Evolutionary conservation across 2,797 vertebrate genomes (phyloP).

Genomic region (Cynodonichthys magdalenae): DNA sequence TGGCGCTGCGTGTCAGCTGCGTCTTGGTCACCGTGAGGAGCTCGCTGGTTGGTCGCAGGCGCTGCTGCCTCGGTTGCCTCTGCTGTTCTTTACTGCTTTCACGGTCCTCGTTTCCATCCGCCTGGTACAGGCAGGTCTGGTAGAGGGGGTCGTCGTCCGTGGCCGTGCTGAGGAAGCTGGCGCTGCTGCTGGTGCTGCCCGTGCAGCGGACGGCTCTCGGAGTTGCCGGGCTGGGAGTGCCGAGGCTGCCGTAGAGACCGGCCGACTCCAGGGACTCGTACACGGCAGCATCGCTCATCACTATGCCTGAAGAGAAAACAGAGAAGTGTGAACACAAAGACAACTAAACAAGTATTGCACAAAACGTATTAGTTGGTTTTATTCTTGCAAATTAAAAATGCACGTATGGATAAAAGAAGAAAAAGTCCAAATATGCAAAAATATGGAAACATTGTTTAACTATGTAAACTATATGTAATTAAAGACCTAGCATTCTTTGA

Average conservation of each 20-base stretch:
- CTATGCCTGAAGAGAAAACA: slow-evolving; percentile 80
- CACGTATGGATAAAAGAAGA: too few relatives aligned
- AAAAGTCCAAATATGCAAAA: too few relatives aligned
- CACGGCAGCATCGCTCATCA: slow-evolving; percentile 90
- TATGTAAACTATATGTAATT: too few relatives aligned
- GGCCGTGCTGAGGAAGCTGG: slow-evolving; percentile 77
- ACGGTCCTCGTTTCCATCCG: slow-evolving; percentile 40
- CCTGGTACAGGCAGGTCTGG: slow-evolving; percentile 88
- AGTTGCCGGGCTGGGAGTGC: slow-evolving; percentile 74
- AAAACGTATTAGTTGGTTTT: too few relatives aligned
- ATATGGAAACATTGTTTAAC: too few relatives aligned
- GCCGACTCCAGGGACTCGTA: slow-evolving; percentile 94
- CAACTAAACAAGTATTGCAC: too few relatives aligned
- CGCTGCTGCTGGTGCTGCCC: slow-evolving; percentile 82
- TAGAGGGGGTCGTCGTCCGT: slow-evolving; percentile 88
- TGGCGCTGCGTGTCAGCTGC: slow-evolving; percentile 87
- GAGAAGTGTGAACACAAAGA: background rate
- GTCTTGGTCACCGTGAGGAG: slow-evolving; percentile 76
- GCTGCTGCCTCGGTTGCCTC: slow-evolving; percentile 34
- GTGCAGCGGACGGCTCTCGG: slow-evolving; percentile 75
- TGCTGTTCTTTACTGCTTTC: slow-evolving; percentile 36
- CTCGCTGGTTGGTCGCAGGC: slow-evolving; percentile 76
- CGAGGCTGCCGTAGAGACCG: slow-evolving; percentile 85
- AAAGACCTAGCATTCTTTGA: too few relatives aligned
- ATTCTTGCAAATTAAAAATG: too few relatives aligned